Conservation (phyloP, 2,113 vertebrate genomes). For the Eulacestoma nigropectus region DNA sequence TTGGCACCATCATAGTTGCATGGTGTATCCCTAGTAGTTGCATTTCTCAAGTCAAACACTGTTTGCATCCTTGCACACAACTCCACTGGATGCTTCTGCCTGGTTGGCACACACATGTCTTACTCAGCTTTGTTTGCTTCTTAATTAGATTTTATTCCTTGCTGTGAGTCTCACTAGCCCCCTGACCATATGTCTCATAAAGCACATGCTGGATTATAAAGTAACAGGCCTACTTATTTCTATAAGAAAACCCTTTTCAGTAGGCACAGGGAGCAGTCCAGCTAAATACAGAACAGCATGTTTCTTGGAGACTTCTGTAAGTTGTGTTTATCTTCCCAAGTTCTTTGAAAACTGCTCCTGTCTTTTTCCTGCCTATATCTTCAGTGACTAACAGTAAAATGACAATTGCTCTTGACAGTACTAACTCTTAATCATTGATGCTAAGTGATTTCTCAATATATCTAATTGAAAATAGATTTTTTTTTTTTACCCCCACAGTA, state of each 20-base stretch:
- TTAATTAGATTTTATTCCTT: neutral
- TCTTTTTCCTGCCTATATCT: neutral
- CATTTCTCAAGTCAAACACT: neutral
- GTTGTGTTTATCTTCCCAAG: neutral
- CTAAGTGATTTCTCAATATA: neutral
- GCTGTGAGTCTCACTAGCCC: neutral
- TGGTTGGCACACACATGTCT: neutral
- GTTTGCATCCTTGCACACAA: rapidly evolving
- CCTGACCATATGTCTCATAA: neutral
- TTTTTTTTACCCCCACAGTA: neutral
- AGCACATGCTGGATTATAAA: neutral
- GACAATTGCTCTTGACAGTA: neutral
- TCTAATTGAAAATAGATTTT: neutral
- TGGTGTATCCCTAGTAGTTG: neutral
- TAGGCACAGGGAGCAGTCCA: neutral
- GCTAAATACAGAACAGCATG: neutral
- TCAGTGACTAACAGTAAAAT: neutral
- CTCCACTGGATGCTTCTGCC: neutral
- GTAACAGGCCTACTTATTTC: neutral
- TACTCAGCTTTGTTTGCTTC: neutral
- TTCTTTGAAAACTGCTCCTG: neutral
- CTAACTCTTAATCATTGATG: neutral
- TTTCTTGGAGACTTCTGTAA: neutral
- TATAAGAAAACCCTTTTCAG: neutral
- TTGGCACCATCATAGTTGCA: neutral